Percentiles rank a stretch among this genome's conserved stretches.
Evolutionary conservation across 2,888 invertebrate species (phyloP).

Genomic region (Vannuccia rotundouncinata): DNA sequence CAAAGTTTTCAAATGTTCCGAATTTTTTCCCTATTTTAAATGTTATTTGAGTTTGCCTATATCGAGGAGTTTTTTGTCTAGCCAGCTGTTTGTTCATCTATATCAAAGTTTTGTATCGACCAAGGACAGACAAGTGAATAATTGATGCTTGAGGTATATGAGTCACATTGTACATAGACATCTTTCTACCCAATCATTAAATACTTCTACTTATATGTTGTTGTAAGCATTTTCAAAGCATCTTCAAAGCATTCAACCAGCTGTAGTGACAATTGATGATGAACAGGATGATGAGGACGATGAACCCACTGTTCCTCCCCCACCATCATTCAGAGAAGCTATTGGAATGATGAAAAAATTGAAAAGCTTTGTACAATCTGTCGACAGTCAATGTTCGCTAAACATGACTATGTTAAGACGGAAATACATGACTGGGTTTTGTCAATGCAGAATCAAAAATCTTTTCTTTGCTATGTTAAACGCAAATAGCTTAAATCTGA

Average conservation of each 20-base stretch:
- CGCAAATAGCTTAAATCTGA: background rate
- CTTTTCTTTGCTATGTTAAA: background rate
- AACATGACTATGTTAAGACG: background rate
- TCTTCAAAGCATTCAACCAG: background rate
- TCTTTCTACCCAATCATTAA: too few species aligned
- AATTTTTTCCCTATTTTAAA: too few species aligned
- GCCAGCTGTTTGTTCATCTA: too few species aligned
- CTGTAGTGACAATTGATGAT: background rate
- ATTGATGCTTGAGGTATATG: too few species aligned
- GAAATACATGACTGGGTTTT: background rate
- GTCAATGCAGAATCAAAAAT: background rate
- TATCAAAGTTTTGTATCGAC: too few species aligned
- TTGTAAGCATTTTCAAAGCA: too few species aligned
- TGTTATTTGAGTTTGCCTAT: too few species aligned
- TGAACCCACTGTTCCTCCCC: slow-evolving; percentile 21
- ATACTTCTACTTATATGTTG: too few species aligned
- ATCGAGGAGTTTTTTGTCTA: too few species aligned
- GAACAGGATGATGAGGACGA: slow-evolving; percentile 23
- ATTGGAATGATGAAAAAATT: slow-evolving; percentile 18
- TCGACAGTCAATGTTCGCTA: background rate
- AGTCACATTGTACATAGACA: too few species aligned
- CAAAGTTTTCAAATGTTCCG: too few species aligned
- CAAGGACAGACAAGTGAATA: too few species aligned
- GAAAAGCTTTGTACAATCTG: slow-evolving; percentile 19
- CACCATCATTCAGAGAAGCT: slow-evolving; percentile 26